Percentiles rank a stretch among this genome's conserved stretches.
phyloP scores from a whole-genome alignment of 2,113 vertebrate genomes.

The Megalops atlanticus region DNA sequence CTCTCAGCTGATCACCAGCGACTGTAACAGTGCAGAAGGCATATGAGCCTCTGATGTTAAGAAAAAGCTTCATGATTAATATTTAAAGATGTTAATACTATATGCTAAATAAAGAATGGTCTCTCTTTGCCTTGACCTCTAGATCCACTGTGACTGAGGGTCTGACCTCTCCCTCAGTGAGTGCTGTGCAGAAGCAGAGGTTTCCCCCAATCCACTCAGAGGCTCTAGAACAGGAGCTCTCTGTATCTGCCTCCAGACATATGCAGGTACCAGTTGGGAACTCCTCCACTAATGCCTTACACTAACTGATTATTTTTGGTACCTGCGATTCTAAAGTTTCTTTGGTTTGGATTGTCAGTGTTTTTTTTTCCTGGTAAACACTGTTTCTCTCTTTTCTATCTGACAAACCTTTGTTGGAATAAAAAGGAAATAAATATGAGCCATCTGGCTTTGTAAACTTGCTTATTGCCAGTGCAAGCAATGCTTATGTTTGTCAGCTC shows the following conservation, averaged over 20 bases:
- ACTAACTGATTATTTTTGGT: no score
- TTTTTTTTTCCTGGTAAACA: no score
- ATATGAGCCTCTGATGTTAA: not conserved
- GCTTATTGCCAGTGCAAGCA: not conserved
- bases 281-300: not conserved
- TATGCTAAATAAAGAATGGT: not conserved
- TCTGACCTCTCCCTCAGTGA: conserved; percentile 52
- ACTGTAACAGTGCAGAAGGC: not conserved
- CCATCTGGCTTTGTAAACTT: not conserved
- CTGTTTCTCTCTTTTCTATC: no score
- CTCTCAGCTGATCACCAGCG: not conserved
- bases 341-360: no score
- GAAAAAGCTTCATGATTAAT: conserved; percentile 11
- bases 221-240: conserved; percentile 51
- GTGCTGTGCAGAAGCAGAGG: conserved; percentile 51
- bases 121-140: not conserved
- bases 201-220: conserved; percentile 71
- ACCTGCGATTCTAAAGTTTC: not conserved
- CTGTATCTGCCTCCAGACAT: conserved; percentile 52
- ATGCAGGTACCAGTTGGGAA: conserved; percentile 61
- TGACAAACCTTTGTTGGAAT: not conserved
- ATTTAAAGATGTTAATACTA: no score
- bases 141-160: conserved; percentile 63
- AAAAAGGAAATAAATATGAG: not conserved
- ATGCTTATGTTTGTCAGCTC: not conserved